These are phyloP conservation scores for Trichonephila clavata DNA, from an alignment of 1,140 invertebrate genomes.

Conservation along the genomic window DNA sequence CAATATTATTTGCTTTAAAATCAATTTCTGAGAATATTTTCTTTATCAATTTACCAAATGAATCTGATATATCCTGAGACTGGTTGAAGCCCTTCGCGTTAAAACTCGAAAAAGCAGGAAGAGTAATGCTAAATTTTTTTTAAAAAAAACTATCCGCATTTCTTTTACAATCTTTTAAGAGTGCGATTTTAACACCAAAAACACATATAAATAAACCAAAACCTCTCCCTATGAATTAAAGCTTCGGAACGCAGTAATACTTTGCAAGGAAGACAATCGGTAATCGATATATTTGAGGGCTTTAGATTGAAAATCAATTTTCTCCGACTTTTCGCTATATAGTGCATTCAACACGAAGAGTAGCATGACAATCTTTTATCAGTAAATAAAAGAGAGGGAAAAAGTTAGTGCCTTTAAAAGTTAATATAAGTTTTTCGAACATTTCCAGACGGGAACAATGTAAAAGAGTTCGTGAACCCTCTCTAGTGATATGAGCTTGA, in stretches of 20 bases:
- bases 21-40: neutral
- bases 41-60: neutral
- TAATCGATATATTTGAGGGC: conserved; percentile 24
- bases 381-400: neutral
- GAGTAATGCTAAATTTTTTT: neutral
- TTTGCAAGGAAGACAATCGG: conserved; percentile 17
- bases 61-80: neutral
- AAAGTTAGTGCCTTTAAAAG: neutral
- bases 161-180: neutral
- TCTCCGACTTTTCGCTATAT: neutral
- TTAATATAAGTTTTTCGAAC: neutral
- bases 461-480: neutral
- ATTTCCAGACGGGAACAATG: neutral
- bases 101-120: neutral
- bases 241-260: conserved; percentile 14
- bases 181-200: neutral
- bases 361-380: conserved; percentile 14
- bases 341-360: neutral
- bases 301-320: conserved; percentile 27
- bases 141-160: neutral
- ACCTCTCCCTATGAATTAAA: neutral
- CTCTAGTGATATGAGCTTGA: no score
- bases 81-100: neutral
- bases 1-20: neutral
- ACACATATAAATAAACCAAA: neutral